Percentiles rank a stretch among this genome's conserved stretches.
These are phyloP conservation scores for Spisula subtruncata DNA, from an alignment of 2,888 invertebrate genomes.

Conservation along the genomic window DNA sequence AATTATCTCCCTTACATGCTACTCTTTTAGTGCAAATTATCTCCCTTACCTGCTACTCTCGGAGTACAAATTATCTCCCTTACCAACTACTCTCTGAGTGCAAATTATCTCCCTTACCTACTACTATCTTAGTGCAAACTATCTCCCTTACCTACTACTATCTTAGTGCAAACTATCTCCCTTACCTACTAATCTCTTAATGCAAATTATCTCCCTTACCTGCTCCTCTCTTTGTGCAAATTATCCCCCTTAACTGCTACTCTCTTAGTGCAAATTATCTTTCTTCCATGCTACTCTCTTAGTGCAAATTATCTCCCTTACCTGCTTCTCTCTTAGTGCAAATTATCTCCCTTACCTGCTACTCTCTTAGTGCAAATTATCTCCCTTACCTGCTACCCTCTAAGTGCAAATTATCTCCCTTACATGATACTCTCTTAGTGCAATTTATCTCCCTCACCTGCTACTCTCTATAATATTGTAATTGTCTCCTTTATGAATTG, in stretches of 20 bases:
- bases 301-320: not conserved
- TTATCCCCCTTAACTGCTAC: too few species aligned
- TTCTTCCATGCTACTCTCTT: too few species aligned
- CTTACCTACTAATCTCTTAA: too few species aligned
- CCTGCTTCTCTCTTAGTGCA: not conserved
- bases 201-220: too few species aligned
- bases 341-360: not conserved
- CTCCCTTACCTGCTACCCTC: not conserved
- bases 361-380: too few species aligned
- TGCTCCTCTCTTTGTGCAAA: too few species aligned
- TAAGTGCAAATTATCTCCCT: too few species aligned
- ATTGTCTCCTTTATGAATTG: too few species aligned
- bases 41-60: not conserved
- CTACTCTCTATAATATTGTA: not conserved
- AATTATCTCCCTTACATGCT: not conserved
- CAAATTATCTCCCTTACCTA: not conserved
- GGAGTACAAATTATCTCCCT: constrained; percentile 1
- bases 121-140: not conserved
- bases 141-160: not conserved
- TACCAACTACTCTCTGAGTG: not conserved
- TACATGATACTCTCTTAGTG: too few species aligned
- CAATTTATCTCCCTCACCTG: too few species aligned
- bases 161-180: too few species aligned
- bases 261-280: too few species aligned
- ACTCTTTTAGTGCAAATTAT: not conserved